phyloP scores from a whole-genome alignment of 2,888 invertebrate genomes.

The Eucera pruinosa region DNA sequence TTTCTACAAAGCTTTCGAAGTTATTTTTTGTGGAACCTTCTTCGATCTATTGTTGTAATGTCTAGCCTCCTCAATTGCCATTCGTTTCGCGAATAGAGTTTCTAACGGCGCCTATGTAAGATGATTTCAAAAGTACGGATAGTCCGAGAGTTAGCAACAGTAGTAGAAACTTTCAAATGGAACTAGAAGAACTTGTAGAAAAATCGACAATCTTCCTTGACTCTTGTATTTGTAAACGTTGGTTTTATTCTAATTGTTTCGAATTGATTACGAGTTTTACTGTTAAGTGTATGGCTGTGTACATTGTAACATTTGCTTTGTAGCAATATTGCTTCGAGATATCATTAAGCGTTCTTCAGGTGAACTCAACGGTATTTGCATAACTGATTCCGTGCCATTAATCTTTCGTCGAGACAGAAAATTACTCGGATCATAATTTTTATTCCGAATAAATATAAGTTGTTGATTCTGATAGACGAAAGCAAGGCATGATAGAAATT shows the following conservation, averaged over 20 bases:
- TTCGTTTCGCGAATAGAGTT: neutral
- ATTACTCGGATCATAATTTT: constrained; percentile 46
- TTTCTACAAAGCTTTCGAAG: neutral
- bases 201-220: neutral
- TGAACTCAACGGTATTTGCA: constrained; percentile 34
- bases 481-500: constrained; percentile 11
- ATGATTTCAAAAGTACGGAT: constrained; percentile 10
- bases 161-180: neutral
- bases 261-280: neutral
- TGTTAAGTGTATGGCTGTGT: neutral
- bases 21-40: neutral
- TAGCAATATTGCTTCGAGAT: constrained; percentile 2
- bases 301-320: neutral
- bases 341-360: constrained; percentile 13
- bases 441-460: constrained; percentile 31
- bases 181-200: neutral
- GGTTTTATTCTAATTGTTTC: neutral
- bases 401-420: constrained; percentile 20
- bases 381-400: constrained; percentile 25
- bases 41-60: neutral
- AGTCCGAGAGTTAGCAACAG: neutral
- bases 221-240: neutral
- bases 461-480: neutral
- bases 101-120: neutral
- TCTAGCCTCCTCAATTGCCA: neutral